Evolutionary conservation across 2,113 vertebrate species (phyloP), one percentile per base, ranked within the genome.

Genomic region (Oostethus manadensis): DNA sequence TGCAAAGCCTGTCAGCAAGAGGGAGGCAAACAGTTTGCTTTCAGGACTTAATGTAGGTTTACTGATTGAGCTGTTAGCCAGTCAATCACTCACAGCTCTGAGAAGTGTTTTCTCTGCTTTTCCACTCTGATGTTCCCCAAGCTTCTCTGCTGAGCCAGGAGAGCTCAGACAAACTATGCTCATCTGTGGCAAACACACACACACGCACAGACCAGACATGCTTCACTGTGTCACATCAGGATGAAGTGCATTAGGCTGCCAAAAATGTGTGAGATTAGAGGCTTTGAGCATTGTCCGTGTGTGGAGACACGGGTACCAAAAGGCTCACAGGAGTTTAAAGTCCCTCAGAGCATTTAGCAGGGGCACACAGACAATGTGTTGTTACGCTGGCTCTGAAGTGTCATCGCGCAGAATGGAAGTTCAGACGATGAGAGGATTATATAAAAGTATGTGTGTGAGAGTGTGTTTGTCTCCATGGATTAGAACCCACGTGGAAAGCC

Each of bases 381-480:
- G 70, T 78, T 77, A 79, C 76, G 78, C 63, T 44, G 8, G 77
- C 84, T 88, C 87, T 85, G 74, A 88, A 83, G 86, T 84, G 84
- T 78, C 83, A 79, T 82, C 70, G 65, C 62, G 76, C 70, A 86
- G 79, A 86, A 85, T 70, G 63, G 74, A 62, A 68, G 80, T 78
- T 72, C 73, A 82, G 81, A 86, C 85, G 86, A 86, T 78, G 74
- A 85, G 68, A 65, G 84, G 85, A 85, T 87, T 86, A 86, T 72
- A 81, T 70, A 71, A 77, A 74, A 69, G 77, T 74, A 70, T 79
- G 71, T 70, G 67, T 62, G 71, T 26, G 77, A 45, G 58, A 45
- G 64, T 67, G 74, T 76, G 75, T 86, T 83, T 85, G 81, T 82
- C 77, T 80, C 68, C 65, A 48, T 64, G 81, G 79, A 83, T 85